Base-by-base conservation (phyloP, 2,113 vertebrate species). In the Mormoops blainvillei region DNA sequence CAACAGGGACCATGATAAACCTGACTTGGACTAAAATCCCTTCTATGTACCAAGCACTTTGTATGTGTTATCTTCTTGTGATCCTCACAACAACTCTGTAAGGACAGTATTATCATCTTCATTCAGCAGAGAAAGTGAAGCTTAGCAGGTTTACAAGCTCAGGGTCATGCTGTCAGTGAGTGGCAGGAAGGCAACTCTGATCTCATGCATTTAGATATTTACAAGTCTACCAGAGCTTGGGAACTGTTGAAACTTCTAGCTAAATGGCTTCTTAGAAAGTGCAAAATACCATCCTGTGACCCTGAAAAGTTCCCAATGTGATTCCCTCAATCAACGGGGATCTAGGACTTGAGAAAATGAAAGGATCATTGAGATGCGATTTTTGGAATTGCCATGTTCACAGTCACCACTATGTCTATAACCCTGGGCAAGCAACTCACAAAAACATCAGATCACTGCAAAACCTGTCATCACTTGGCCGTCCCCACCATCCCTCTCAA, bases 381-480 rank as follows among this genome's bases (percentile, higher is more conserved):
- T 94, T 98, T 92, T 88, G 85, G 88, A 97, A 88, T 84, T 54
- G 38, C 82, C 73, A 38, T 61, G 61, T 88, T 96, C 81, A 58
- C 68, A 91, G 91, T 88, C 90, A 91, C 67, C 89, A 86, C 61
- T 89, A n/a, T 8, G 1, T 91, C 77, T 97, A 71, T 95, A 96
- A 95, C 82, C 73, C 82, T 74, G 91, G 93, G 73, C 96, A 93
- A 91, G 91, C 82, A 63, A 83, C 94, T 97, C 73, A 52, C 76
- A 52, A 82, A 96, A 85, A 94, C 74, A 93, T 93, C 93, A 97
- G 96, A 95, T 96, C 94, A 84, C 81, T 83, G 89, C 88, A 94
- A 97, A 96, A 95, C 81, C 93, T 97, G 95, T 97, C 97, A 97
- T 87, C 97, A 94, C 96, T 95, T 95, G 86, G 82, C 94, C 0